These are phyloP conservation scores for Cynocephalus volans DNA, from an alignment of 2,113 vertebrate species.

Conservation along the genomic window DNA sequence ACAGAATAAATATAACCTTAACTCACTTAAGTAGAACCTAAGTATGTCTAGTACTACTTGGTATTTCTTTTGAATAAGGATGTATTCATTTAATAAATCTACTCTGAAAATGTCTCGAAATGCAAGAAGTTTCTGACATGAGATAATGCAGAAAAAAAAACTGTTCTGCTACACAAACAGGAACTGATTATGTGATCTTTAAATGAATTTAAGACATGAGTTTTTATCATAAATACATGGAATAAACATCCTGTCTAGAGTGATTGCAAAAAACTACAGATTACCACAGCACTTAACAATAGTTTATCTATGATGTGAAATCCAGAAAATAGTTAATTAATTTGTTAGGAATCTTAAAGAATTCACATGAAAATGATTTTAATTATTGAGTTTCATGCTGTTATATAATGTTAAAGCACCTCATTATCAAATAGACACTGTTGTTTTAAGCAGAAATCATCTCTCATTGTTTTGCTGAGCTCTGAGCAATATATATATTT, in stretches of 20 bases:
- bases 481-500: slow-evolving; percentile 70
- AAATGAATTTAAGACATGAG: not conserved
- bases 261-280: slow-evolving; percentile 58
- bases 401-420: slow-evolving; percentile 73
- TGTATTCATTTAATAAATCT: not conserved
- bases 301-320: slow-evolving; percentile 72
- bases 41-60: not conserved
- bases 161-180: not conserved
- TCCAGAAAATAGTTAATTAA: slow-evolving; percentile 79
- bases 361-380: slow-evolving; percentile 77
- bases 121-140: not conserved
- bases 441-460: slow-evolving; percentile 69
- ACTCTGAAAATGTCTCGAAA: not conserved
- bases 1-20: not conserved
- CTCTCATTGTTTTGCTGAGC: slow-evolving; percentile 55
- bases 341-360: slow-evolving; percentile 75
- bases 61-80: not conserved
- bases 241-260: slow-evolving; percentile 31
- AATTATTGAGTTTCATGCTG: slow-evolving; percentile 76
- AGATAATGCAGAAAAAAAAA: not conserved
- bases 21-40: not conserved
- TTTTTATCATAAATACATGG: slow-evolving; percentile 26
- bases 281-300: slow-evolving; percentile 65
- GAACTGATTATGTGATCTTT: not conserved
- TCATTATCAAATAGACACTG: slow-evolving; percentile 81